Evolutionary conservation across 2,888 invertebrate species (phyloP), one percentile per base, ranked within the genome.

Genomic region (Hypomecis atomaria): DNA sequence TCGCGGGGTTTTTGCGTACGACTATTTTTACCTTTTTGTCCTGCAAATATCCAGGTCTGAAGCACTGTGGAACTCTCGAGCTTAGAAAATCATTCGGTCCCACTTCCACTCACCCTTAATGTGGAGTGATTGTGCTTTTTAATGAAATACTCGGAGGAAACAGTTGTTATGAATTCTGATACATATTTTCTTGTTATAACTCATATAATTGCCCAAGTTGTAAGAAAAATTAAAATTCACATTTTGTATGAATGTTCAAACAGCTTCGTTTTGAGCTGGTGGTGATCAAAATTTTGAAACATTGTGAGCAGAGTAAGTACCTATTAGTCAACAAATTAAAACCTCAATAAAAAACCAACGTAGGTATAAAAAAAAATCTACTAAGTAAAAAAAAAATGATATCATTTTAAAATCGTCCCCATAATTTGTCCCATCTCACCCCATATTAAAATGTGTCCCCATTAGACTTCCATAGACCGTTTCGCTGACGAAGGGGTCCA

Each of bases 381-480:
- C n/a, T n/a, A n/a, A 42, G 23, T n/a, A 53, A 40, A 55, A 48
- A n/a, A n/a, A 45, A 13, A 13, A 9, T 4, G 61, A 56, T 49
- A 38, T 42, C 40, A 48, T 43, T 56, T 67, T 50, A 54, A 52
- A 62, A 43, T 58, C 54, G 48, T 59, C 43, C 34, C 43, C 47
- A 37, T 56, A 65, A 65, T 47, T 45, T 40, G 49, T 47, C 40
- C 6, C 40, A 56, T 60, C 65, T 45, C 65, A 84, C 90, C 89
- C 88, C 71, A 87, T 89, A 90, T 90, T 90, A 89, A 90, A 89
- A 86, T 83, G 70, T 90, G 90, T 92, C 89, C 89, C 89, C 89
- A 87, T 87, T 86, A 86, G 78, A 79, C 76, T 74, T 74, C 77
- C 75, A 78, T 78, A 77, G 80, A 83, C 77, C 75, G 79, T 79